Conservation (phyloP, 2,797 vertebrate species). For the Harpagifer antarcticus region DNA sequence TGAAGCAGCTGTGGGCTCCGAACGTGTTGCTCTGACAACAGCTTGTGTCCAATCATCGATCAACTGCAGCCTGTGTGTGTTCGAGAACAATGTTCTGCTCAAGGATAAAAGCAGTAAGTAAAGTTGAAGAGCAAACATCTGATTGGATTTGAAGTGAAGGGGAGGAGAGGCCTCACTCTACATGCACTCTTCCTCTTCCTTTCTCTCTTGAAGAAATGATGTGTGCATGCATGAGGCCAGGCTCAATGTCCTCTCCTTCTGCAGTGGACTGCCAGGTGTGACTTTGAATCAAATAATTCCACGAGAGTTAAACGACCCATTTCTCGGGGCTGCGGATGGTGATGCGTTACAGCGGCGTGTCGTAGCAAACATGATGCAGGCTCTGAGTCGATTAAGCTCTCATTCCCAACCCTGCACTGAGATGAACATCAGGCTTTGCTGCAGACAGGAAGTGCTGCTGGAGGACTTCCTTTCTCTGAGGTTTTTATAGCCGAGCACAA, state of each 20-base stretch:
- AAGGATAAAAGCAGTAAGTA: not conserved
- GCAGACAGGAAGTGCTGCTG: not conserved
- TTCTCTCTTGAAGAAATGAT: not conserved
- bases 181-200: not conserved
- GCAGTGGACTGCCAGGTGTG: constrained; percentile 7
- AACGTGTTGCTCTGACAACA: not conserved
- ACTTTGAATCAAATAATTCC: constrained; percentile 10
- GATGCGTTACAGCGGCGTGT: not conserved
- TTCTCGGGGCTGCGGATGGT: not conserved
- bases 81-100: not conserved
- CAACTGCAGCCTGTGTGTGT: not conserved
- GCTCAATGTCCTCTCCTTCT: constrained; percentile 3
- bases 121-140: not conserved
- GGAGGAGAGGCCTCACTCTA: not conserved
- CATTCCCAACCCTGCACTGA: constrained; percentile 9
- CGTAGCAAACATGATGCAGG: not conserved
- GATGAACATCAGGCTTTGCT: constrained; percentile 7
- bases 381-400: not conserved
- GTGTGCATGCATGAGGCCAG: constrained; percentile 12
- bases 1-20: not conserved
- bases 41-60: not conserved
- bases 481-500: not conserved
- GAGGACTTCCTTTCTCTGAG: not conserved
- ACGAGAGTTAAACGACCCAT: not conserved
- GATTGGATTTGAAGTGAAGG: not conserved